Base-by-base conservation (phyloP, 2,888 invertebrate species). In the Acheta domesticus region DNA sequence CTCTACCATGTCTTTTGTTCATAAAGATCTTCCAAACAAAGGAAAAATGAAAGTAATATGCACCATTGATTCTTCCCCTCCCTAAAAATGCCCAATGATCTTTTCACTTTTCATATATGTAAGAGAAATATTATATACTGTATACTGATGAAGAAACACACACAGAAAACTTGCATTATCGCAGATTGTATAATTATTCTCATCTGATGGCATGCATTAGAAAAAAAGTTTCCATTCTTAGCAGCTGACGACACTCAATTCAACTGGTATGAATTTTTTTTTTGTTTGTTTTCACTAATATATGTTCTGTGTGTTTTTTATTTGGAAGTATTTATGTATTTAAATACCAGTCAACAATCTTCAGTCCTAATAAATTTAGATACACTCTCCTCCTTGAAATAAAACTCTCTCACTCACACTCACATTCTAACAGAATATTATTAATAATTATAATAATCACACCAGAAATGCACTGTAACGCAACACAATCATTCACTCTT, bases 31-130 rank as follows among this genome's bases (percentile, higher is more conserved):
- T 62, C 62, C 62, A 62, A 62, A 62, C n/a, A 62, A 62, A 62
- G 14, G 3, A n/a, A 36, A 62, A 62, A 62, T 62, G n/a, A 62
- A 62, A 62, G 62, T 19, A 62, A 62, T 62, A 62, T 62, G 62
- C 62, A 62, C 62, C 62, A 62, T 62, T 62, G 62, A 62, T 62
- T 62, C 62, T 62, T 62, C 62, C 62, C 62, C 62, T 62, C 62
- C 62, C 62, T 62, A 62, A 62, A 62, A 62, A 62, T 62, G 62
- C 62, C 62, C 62, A 62, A 62, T 19, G 36, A 36, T 36, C 62
- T 19, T 62, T 62, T 62, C 62, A 62, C n/a, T 62, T 62, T 62
- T 62, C 62, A 62, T 62, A 62, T 62, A 62, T 62, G 8, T 62
- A 62, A 62, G 62, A 62, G 62, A 62, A 62, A 62, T 62, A 62